These are phyloP conservation scores for Tribolium castaneum DNA, from an alignment of 1,140 invertebrate genomes.

Conservation along the genomic window DNA sequence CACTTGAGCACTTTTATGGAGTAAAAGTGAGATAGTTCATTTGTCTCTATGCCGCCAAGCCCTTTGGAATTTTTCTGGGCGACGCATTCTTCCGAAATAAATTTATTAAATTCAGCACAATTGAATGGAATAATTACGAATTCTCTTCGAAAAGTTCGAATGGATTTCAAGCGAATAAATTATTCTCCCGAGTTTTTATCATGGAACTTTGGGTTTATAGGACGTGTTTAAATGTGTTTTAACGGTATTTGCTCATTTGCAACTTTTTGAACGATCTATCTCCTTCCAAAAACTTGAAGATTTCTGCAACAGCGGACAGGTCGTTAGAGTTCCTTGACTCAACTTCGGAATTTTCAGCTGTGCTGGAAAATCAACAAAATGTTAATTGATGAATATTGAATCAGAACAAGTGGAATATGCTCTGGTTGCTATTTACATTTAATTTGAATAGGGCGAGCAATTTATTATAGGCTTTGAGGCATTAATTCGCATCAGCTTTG, in stretches of 20 bases:
- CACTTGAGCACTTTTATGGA: no score
- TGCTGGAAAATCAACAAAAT: background rate
- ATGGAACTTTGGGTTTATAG: constrained; percentile 19
- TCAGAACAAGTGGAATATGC: no score
- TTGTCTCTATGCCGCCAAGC: no score
- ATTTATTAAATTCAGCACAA: constrained; percentile 33
- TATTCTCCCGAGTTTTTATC: constrained; percentile 28
- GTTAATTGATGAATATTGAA: no score
- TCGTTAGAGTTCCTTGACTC: background rate
- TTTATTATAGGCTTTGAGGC: background rate
- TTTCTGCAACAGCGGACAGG: background rate
- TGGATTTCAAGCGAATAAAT: constrained; percentile 15
- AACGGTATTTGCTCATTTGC: constrained; percentile 32
- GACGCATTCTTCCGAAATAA: constrained; percentile 7
- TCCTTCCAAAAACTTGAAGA: constrained; percentile 10
- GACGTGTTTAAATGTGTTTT: constrained; percentile 34
- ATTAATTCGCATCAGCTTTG: constrained; percentile 9
- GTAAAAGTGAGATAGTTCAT: no score
- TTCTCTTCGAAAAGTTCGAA: constrained; percentile 19
- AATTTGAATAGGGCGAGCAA: background rate
- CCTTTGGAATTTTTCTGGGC: background rate
- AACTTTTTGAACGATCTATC: constrained; percentile 16
- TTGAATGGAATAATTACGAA: constrained; percentile 31
- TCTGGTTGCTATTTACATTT: background rate
- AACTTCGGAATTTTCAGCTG: background rate